Evolutionary conservation across 2,888 invertebrate species (phyloP).

Genomic region (Drosophila yooni): DNA sequence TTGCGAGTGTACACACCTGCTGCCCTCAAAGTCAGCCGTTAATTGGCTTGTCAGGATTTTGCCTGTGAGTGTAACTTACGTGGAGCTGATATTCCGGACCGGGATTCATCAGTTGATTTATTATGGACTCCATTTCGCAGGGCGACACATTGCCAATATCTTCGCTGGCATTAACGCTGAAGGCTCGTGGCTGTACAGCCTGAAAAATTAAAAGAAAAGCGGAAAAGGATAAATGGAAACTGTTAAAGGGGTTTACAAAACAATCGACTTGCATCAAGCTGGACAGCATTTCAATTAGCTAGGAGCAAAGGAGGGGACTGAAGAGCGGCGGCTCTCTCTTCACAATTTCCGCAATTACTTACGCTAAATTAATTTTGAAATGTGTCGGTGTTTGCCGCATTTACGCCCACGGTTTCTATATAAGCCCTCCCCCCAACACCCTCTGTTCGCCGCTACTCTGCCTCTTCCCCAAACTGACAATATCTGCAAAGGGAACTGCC

Average conservation of each 20-base stretch:
- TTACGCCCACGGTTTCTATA: slow-evolving; percentile 20
- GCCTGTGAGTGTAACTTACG: slow-evolving; percentile 76
- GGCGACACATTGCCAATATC: slow-evolving; percentile 82
- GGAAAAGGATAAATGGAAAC: slow-evolving; percentile 2
- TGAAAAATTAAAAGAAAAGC: slow-evolving; percentile 43
- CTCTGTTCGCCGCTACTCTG: neutral
- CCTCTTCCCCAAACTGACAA: neutral
- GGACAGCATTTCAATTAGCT: slow-evolving; percentile 50
- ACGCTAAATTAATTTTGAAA: slow-evolving; percentile 61
- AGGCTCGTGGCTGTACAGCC: slow-evolving; percentile 78
- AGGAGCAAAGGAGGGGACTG: neutral
- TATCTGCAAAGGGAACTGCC: neutral
- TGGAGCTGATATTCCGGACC: slow-evolving; percentile 84
- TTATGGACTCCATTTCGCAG: slow-evolving; percentile 84
- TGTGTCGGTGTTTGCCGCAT: slow-evolving; percentile 61
- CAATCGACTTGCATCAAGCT: slow-evolving; percentile 17
- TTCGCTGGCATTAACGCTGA: slow-evolving; percentile 72
- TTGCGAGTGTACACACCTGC: slow-evolving; percentile 38
- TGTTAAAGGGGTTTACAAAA: slow-evolving; percentile 9
- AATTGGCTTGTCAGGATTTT: slow-evolving; percentile 31
- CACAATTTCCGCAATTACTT: slow-evolving; percentile 61
- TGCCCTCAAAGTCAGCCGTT: slow-evolving; percentile 21
- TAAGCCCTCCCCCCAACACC: neutral
- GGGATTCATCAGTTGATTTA: slow-evolving; percentile 84
- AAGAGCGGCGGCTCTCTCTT: slow-evolving; percentile 2